Evolutionary conservation across 1,140 invertebrate genomes (phyloP).

Genomic region (Latrodectus geometricus): DNA sequence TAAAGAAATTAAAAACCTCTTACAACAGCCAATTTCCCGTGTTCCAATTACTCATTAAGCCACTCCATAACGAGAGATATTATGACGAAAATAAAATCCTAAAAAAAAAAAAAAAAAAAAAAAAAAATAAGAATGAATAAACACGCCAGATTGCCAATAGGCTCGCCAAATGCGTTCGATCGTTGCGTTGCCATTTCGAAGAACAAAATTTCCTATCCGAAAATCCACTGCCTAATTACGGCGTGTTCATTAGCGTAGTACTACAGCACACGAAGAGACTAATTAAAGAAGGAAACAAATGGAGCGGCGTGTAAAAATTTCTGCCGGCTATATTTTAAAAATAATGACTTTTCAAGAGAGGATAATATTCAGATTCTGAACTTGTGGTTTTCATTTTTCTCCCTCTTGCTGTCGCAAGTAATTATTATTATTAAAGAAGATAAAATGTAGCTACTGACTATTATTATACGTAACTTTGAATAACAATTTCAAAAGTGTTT

Average conservation of each 20-base stretch:
- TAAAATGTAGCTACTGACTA: not conserved
- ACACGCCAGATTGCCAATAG: constrained; percentile 3
- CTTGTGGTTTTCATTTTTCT: constrained; percentile 25
- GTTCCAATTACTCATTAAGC: constrained; percentile 44
- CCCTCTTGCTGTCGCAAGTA: constrained; percentile 4
- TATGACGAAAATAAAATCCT: not conserved
- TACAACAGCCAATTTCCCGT: constrained; percentile 52
- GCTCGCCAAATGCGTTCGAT: constrained; percentile 9
- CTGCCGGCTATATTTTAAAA: constrained; percentile 44
- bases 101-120: constrained; percentile 5
- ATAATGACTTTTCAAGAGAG: constrained; percentile 50
- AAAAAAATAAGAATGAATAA: constrained; percentile 10
- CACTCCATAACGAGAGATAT: constrained; percentile 20
- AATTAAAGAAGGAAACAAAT: constrained; percentile 40
- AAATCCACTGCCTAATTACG: constrained; percentile 37
- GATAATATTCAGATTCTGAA: constrained; percentile 39
- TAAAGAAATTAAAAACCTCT: constrained; percentile 55
- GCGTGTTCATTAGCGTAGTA: constrained; percentile 37
- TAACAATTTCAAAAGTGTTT: not conserved
- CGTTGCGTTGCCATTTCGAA: constrained; percentile 15
- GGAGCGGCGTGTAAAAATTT: constrained; percentile 40
- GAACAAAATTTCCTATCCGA: constrained; percentile 6
- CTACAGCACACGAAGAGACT: constrained; percentile 6
- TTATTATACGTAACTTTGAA: constrained; percentile 19
- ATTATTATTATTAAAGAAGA: constrained; percentile 41